These are phyloP conservation scores for Drosophila anceps DNA, from an alignment of 2,888 invertebrate species.

Conservation along the genomic window DNA sequence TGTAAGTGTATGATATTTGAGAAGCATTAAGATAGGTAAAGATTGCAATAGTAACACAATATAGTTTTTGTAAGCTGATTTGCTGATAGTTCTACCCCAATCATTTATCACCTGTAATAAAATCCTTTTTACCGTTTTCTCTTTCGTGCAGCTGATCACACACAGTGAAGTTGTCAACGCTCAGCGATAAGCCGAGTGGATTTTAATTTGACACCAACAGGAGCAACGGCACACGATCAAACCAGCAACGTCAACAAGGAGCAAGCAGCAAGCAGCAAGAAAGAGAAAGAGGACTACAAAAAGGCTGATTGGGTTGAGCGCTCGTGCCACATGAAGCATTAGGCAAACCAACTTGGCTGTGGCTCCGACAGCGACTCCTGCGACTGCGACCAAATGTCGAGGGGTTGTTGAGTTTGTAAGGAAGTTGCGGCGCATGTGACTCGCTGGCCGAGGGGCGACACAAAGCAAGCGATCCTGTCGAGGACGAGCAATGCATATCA, in stretches of 20 bases:
- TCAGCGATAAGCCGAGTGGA: constrained; percentile 24
- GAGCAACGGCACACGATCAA: constrained; percentile 56
- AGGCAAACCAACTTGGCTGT: constrained; percentile 11
- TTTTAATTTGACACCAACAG: constrained; percentile 37
- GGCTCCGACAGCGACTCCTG: constrained; percentile 9
- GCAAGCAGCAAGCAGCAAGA: constrained; percentile 18
- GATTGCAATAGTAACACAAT: not conserved
- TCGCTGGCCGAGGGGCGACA: constrained; percentile 49
- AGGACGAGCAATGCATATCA: constrained; percentile 64
- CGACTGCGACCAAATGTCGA: constrained; percentile 19
- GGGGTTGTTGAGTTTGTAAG: constrained; percentile 56
- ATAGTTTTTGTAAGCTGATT: not conserved
- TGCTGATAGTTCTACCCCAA: not conserved
- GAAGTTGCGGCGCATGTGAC: constrained; percentile 52
- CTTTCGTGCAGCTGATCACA: constrained; percentile 61
- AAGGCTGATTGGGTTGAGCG: constrained; percentile 21
- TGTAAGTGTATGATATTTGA: not conserved
- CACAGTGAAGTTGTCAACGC: constrained; percentile 25
- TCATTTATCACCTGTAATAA: constrained; percentile 37
- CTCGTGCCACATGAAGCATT: constrained; percentile 64
- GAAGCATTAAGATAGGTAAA: not conserved
- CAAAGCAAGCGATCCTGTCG: constrained; percentile 70
- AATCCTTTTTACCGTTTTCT: constrained; percentile 23
- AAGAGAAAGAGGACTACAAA: constrained; percentile 30
- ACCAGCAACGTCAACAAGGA: constrained; percentile 34